Conservation (phyloP, 2,797 vertebrate species). For the Eospalax fontanierii region DNA sequence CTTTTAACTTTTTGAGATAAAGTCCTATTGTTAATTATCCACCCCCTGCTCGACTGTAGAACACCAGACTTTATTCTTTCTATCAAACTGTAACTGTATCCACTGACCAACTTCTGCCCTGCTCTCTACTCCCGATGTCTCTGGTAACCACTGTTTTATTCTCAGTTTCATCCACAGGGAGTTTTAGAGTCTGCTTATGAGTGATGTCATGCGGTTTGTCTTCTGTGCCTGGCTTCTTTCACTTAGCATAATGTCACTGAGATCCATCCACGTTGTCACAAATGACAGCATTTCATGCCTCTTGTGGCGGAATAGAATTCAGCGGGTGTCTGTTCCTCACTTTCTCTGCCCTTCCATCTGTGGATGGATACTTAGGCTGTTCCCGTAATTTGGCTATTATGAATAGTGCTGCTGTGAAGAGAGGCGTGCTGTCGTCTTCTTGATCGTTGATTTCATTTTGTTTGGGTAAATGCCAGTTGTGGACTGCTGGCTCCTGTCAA, state of each 20-base stretch:
- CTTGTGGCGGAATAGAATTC: not conserved
- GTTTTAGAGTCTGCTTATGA: not conserved
- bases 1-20: not conserved
- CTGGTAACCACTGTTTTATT: not conserved
- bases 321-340: not conserved
- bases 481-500: not conserved
- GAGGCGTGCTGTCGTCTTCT: not conserved
- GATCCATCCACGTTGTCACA: not conserved
- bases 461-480: not conserved
- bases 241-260: not conserved
- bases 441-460: not conserved
- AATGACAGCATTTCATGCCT: not conserved
- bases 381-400: not conserved
- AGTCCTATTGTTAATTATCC: not conserved
- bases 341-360: not conserved
- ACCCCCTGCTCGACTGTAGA: not conserved
- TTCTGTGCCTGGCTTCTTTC: slow-evolving; percentile 14
- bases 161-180: not conserved
- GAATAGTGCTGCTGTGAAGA: not conserved
- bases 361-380: not conserved
- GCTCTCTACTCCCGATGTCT: not conserved
- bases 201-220: not conserved
- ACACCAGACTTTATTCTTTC: not conserved
- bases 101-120: not conserved
- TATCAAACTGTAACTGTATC: not conserved